Evolutionary conservation across 2,797 vertebrate genomes (phyloP).

Genomic region (Sciaenops ocellatus): DNA sequence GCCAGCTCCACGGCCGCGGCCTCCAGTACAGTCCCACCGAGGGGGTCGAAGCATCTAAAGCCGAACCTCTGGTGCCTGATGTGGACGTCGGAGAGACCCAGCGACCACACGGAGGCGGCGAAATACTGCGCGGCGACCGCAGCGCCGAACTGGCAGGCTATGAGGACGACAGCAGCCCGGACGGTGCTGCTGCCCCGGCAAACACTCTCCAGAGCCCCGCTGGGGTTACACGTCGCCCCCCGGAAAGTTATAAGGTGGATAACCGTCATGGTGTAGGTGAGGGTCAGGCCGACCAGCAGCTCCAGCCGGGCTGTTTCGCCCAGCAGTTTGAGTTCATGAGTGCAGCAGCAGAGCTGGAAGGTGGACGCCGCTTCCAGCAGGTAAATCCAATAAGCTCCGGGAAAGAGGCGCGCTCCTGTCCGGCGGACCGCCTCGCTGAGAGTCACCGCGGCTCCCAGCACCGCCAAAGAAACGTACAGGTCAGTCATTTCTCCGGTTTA

Average conservation of each 20-base stretch:
- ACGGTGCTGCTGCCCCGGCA: constrained; percentile 61
- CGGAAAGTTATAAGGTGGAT: constrained; percentile 86
- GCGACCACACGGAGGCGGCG: constrained; percentile 82
- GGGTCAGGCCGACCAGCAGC: constrained; percentile 71
- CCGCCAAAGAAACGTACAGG: constrained; percentile 76
- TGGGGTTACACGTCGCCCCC: constrained; percentile 85
- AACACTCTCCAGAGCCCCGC: constrained; percentile 77
- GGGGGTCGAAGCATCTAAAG: constrained; percentile 77
- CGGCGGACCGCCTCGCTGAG: constrained; percentile 71
- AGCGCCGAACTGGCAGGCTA: constrained; percentile 69
- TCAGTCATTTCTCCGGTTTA: constrained; percentile 50
- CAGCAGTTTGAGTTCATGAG: constrained; percentile 87
- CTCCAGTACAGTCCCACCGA: constrained; percentile 82
- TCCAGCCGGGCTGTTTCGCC: constrained; percentile 54
- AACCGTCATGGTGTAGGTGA: constrained; percentile 85
- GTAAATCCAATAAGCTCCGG: constrained; percentile 55
- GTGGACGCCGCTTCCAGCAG: constrained; percentile 86
- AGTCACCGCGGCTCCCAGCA: constrained; percentile 74
- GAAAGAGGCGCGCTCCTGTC: constrained; percentile 17
- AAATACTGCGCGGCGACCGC: constrained; percentile 78
- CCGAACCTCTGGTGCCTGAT: constrained; percentile 58
- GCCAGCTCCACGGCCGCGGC: constrained; percentile 86
- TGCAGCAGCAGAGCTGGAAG: constrained; percentile 91
- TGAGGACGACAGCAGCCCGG: constrained; percentile 41
- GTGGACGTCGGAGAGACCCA: constrained; percentile 85